Conservation (phyloP, 2,888 invertebrate species). For the Copidosoma aretas region DNA sequence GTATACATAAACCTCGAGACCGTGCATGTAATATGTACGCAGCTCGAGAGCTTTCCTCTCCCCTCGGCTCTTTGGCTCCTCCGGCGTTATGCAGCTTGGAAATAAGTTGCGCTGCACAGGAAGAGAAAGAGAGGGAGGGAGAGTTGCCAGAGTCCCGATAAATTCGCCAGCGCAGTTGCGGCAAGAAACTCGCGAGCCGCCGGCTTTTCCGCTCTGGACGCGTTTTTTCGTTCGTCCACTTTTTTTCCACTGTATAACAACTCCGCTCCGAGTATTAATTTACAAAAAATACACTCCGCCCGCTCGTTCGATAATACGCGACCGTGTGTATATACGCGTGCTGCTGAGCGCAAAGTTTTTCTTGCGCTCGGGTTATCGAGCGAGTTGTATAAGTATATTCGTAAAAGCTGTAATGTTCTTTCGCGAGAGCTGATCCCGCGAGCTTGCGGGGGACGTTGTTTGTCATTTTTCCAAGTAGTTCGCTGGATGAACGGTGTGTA, state of each 20-base stretch:
- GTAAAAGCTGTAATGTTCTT: no score
- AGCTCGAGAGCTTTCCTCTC: slow-evolving; percentile 1
- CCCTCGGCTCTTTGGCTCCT: not conserved
- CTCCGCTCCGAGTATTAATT: slow-evolving; percentile 20
- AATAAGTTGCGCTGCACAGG: slow-evolving; percentile 14
- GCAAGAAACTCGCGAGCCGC: slow-evolving; percentile 52
- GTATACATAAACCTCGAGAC: not conserved
- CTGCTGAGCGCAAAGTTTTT: not conserved
- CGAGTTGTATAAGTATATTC: no score
- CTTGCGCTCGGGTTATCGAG: not conserved
- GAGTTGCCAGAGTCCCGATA: slow-evolving; percentile 52
- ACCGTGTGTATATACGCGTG: no score
- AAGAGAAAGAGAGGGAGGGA: slow-evolving; percentile 36
- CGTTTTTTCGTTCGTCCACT: slow-evolving; percentile 9
- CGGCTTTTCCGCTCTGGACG: slow-evolving; percentile 21
- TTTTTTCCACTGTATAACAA: slow-evolving; percentile 15
- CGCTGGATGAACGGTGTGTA: no score
- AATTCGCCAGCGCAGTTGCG: slow-evolving; percentile 59
- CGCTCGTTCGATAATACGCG: not conserved
- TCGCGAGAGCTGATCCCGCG: no score
- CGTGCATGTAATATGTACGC: slow-evolving; percentile 1
- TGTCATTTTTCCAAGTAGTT: no score
- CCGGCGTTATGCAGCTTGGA: slow-evolving; percentile 25
- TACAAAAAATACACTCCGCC: not conserved
- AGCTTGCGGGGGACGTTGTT: no score